Conservation (phyloP, 2,888 invertebrate genomes). For the Timandra comae region DNA sequence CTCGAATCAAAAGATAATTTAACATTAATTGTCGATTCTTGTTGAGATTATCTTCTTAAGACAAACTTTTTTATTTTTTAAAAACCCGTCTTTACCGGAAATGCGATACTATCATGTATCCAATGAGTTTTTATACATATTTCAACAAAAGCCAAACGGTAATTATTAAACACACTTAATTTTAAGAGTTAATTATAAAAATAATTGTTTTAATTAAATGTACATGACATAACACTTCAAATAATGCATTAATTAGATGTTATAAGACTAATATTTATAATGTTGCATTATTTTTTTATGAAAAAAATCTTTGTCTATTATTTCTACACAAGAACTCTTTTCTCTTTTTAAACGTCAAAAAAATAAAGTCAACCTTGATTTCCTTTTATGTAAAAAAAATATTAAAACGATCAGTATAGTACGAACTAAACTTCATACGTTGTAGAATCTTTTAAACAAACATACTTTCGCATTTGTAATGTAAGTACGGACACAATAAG, state of each 20-base stretch:
- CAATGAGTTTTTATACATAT: constrained; percentile 41
- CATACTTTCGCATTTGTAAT: too few relatives aligned
- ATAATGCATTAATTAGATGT: constrained; percentile 3
- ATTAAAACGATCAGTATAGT: too few relatives aligned
- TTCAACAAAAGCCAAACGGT: constrained; percentile 25
- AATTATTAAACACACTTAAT: constrained; percentile 10
- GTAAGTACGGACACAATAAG: too few relatives aligned
- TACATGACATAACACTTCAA: constrained; percentile 33
- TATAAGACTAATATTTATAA: too few relatives aligned
- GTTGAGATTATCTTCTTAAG: constrained; percentile 41
- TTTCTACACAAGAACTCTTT: too few relatives aligned
- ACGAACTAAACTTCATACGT: too few relatives aligned
- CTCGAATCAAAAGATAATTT: constrained; percentile 11
- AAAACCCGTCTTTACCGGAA: constrained; percentile 60
- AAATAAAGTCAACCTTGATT: too few relatives aligned
- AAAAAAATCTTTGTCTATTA: too few relatives aligned
- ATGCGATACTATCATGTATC: constrained; percentile 64
- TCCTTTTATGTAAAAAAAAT: too few relatives aligned
- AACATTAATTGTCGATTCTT: constrained; percentile 26
- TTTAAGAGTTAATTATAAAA: constrained; percentile 13
- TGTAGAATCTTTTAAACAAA: too few relatives aligned
- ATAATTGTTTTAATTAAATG: constrained; percentile 35
- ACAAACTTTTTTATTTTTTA: constrained; percentile 55
- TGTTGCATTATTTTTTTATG: too few relatives aligned
- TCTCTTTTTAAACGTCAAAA: too few relatives aligned